A percentile compares a stretch with the other conserved stretches of the same genome.
These are phyloP conservation scores for Chesias legatella DNA, from an alignment of 2,888 invertebrate genomes.

Conservation along the genomic window DNA sequence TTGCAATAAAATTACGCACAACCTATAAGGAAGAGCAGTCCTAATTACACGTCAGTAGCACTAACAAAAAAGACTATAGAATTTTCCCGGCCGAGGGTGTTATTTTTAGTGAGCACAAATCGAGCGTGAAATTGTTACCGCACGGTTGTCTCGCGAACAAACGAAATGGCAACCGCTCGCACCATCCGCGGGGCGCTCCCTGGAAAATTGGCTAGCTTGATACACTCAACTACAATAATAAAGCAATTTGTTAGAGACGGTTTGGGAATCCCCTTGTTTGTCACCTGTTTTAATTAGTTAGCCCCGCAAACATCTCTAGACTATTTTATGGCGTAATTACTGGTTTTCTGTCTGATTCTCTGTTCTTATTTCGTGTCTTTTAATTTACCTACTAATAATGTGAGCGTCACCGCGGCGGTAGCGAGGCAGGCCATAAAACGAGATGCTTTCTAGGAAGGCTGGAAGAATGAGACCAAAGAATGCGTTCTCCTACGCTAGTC, in stretches of 20 bases:
- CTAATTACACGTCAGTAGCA: background rate
- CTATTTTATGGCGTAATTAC: no score
- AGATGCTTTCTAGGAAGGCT: no score
- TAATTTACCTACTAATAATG: no score
- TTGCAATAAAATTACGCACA: no score
- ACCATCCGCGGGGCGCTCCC: slow-evolving; percentile 54
- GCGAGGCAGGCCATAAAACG: no score
- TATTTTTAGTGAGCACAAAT: slow-evolving; percentile 69
- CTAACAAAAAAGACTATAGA: slow-evolving; percentile 1
- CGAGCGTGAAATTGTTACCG: slow-evolving; percentile 76
- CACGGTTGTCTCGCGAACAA: slow-evolving; percentile 72
- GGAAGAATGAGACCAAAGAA: no score
- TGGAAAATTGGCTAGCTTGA: slow-evolving; percentile 67
- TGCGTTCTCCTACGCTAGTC: no score
- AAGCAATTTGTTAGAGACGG: slow-evolving; percentile 18
- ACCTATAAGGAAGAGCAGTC: no score
- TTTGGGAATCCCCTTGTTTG: slow-evolving; percentile 10
- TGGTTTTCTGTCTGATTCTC: no score
- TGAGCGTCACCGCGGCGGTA: no score
- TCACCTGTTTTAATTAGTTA: slow-evolving; percentile 17
- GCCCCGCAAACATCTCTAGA: no score
- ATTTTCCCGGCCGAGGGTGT: slow-evolving; percentile 26
- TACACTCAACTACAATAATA: slow-evolving; percentile 22
- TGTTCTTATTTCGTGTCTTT: no score
- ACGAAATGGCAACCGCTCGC: slow-evolving; percentile 53